Conservation (phyloP, 2,113 vertebrate species). For the Chloebia gouldiae region DNA sequence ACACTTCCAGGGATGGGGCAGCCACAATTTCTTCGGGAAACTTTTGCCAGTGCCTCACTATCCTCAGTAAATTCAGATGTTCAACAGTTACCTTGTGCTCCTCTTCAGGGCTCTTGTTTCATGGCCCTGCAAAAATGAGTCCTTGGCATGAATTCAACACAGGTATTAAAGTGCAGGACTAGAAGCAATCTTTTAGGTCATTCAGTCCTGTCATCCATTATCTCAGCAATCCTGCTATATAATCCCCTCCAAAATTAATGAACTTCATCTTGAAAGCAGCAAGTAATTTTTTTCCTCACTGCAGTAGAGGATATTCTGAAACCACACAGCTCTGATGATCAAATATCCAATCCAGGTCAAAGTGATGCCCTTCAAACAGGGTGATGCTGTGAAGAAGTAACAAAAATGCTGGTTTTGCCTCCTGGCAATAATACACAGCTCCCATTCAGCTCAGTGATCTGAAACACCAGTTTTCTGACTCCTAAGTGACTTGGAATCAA, state of each 20-base stretch:
- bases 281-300: neutral
- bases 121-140: neutral
- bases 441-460: neutral
- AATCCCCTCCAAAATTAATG: slow-evolving; percentile 38
- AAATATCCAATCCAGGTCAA: neutral
- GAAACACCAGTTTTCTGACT: neutral
- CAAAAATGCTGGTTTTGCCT: neutral
- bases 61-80: neutral
- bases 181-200: neutral
- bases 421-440: neutral
- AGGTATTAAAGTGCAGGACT: neutral
- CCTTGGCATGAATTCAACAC: neutral
- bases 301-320: neutral
- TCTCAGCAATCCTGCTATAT: slow-evolving; percentile 8
- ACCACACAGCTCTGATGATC: neutral
- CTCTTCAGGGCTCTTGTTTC: neutral
- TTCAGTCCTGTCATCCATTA: slow-evolving; percentile 25
- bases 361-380: neutral
- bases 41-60: neutral
- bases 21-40: neutral
- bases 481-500: neutral
- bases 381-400: neutral
- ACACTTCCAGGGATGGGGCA: neutral
- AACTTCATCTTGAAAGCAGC: slow-evolving; percentile 27
- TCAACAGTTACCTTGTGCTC: neutral